Percentiles rank a stretch among this genome's conserved stretches.
Evolutionary conservation across 2,797 vertebrate species (phyloP).

Genomic region (Pempheris klunzingeri): DNA sequence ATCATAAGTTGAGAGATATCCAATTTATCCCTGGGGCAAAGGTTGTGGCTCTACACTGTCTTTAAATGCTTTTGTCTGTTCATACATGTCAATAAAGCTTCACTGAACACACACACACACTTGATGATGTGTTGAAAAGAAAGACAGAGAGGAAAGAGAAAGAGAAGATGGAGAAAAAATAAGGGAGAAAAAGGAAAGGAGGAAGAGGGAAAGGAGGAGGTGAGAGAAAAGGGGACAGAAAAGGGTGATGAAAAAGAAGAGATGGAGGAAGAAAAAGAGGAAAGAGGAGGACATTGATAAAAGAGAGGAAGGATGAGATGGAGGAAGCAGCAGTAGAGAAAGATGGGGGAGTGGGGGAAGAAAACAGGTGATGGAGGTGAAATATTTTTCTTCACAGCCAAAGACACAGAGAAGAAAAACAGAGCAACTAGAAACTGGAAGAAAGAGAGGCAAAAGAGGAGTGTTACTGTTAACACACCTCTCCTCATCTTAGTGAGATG

Average conservation of each 20-base stretch:
- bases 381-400: too few species aligned
- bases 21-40: conserved; percentile 42
- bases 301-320: neutral
- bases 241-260: neutral
- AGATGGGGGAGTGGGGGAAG: neutral
- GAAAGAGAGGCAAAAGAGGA: neutral
- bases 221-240: conserved; percentile 10
- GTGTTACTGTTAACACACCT: conserved; percentile 43
- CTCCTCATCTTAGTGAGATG: conserved; percentile 48
- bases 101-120: conserved; percentile 22
- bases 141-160: neutral
- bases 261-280: neutral
- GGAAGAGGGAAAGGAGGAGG: too few species aligned
- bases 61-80: conserved; percentile 54
- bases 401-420: neutral
- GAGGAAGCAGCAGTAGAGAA: neutral
- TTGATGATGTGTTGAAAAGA: conserved; percentile 7
- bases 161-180: neutral
- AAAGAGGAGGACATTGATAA: neutral
- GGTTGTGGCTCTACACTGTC: conserved; percentile 33
- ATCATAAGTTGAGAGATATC: conserved; percentile 45
- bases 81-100: conserved; percentile 45
- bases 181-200: too few species aligned
- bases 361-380: too few species aligned
- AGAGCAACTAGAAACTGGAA: neutral